Base-by-base conservation (phyloP, 2,113 vertebrate species). In the Fulica atra region DNA sequence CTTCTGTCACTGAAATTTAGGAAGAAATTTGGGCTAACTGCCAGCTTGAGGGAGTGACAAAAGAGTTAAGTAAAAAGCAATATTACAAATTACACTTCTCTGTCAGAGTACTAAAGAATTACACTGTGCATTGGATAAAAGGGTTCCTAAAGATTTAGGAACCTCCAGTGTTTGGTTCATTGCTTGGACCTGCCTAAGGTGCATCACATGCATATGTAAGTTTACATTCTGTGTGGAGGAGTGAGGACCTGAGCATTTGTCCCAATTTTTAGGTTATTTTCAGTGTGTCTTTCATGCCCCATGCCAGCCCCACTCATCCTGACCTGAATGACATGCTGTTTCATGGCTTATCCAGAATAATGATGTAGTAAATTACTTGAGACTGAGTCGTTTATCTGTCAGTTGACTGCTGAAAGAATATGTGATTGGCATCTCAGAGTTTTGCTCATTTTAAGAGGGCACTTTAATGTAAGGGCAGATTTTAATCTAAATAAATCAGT, bases 401-500 rank as follows among this genome's bases (percentile, higher is more conserved):
- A 66, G 65, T 56, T 92, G 60, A 53, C 86, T 89, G 48, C 59
- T 93, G 57, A 89, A 95, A 51, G 25, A 70, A 53, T 53, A 71
- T 33, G 71, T 0, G 3, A 64, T 70, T 66, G 69, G 33, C 65
- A 85, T 87, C 35, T 93, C 87, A 70, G 10, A 16, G 92, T 83
- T 61, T 42, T 92, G 61, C 44, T 89, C 25, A 31, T 79, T 74
- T 79, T 61, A 93, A 95, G 65, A 88, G 53, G 14, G 81, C 29
- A 87, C 50, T 93, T 93, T 87, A 91, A 84, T 6, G 3, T 89
- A 91, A 89, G 60, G 35, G 59, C 25, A 42, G 88, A 66, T 89
- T 94, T 93, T 91, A 66, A 66, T 69, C 61, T 71, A 96, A 93
- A 91, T 77, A 91, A 97, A 94, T 76, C 83, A 42, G 50, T 95